Evolutionary conservation across 2,797 vertebrate species (phyloP).

Genomic region (Nannoperca australis): DNA sequence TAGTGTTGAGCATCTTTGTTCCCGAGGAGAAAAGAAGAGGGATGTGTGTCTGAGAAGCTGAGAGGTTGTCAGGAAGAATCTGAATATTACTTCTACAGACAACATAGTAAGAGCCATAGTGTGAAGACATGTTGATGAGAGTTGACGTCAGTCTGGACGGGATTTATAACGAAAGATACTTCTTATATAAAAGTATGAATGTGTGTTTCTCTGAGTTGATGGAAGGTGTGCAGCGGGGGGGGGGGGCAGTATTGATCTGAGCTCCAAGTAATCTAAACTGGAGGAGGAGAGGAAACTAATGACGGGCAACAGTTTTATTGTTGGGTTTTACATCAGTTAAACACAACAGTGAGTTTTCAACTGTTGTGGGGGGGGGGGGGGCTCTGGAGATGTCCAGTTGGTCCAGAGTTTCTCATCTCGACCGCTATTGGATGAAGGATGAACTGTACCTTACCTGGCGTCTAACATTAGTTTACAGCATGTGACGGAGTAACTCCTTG

Average conservation of each 20-base stretch:
- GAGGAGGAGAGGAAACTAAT: constrained; percentile 58
- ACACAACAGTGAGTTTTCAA: constrained; percentile 29
- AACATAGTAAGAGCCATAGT: no score
- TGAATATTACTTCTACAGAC: not conserved
- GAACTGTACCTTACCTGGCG: not conserved
- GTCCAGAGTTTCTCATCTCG: not conserved
- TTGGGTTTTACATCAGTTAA: constrained; percentile 58
- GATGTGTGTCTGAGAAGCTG: not conserved
- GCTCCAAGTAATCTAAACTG: constrained; percentile 40
- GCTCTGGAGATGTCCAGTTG: not conserved
- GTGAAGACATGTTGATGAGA: not conserved
- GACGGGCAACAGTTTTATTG: constrained; percentile 53
- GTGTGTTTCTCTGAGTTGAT: constrained; percentile 53
- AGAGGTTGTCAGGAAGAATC: not conserved
- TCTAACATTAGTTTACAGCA: not conserved
- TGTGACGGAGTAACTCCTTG: not conserved
- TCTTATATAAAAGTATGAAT: constrained; percentile 14
- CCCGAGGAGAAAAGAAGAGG: not conserved
- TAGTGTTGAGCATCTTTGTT: not conserved
- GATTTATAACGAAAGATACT: constrained; percentile 1
- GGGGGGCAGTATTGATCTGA: constrained; percentile 59
- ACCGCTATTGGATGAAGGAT: not conserved
- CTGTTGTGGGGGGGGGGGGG: no score
- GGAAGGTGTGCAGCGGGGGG: constrained; percentile 22
- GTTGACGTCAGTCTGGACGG: not conserved